Conservation (phyloP, 2,888 invertebrate species). For the Lutraria lutraria region DNA sequence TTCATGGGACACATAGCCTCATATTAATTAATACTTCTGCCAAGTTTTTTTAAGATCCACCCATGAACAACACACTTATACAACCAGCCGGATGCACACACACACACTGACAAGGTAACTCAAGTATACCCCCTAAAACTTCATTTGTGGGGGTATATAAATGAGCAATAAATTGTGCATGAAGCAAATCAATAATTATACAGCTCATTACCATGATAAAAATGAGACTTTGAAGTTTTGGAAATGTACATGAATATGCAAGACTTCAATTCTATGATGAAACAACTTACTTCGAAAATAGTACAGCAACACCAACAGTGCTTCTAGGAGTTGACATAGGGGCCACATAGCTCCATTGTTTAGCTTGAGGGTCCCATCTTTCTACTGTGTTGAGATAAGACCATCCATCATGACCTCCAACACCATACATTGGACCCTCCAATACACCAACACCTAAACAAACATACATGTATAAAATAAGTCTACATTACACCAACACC, state of each 20-base stretch:
- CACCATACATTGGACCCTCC: constrained; percentile 95
- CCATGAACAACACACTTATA: no score
- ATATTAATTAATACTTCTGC: no score
- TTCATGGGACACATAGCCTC: no score
- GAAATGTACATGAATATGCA: no score
- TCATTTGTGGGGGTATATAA: no score
- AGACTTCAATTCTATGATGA: no score
- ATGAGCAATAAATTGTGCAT: no score
- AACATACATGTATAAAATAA: background rate
- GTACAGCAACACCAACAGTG: constrained; percentile 96
- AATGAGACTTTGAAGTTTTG: background rate
- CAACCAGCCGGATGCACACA: no score
- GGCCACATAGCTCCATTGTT: constrained; percentile 95
- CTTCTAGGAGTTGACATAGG: constrained; percentile 96
- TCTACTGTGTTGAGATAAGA: constrained; percentile 97
- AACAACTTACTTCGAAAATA: constrained; percentile 90
- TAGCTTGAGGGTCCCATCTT: constrained; percentile 95
- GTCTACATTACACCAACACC: background rate
- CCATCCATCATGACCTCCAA: constrained; percentile 98
- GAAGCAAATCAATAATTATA: no score
- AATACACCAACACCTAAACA: constrained; percentile 89
- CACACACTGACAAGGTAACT: no score
- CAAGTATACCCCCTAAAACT: no score
- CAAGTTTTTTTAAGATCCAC: no score
- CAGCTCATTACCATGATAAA: background rate